These are phyloP conservation scores for Propithecus deckenii DNA, from an alignment of 2,797 vertebrate species.

Conservation along the genomic window DNA sequence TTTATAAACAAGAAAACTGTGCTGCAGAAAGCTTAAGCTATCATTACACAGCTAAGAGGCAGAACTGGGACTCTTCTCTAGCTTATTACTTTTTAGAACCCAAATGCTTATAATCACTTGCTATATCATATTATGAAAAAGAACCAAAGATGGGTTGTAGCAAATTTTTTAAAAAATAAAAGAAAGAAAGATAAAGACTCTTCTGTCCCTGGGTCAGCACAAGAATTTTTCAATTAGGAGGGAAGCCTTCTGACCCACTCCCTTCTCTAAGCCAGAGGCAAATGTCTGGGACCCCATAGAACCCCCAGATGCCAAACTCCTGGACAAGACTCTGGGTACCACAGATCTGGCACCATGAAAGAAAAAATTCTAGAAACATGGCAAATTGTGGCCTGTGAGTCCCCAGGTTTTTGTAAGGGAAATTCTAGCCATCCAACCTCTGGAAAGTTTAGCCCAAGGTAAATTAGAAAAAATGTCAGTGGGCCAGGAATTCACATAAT, in stretches of 20 bases:
- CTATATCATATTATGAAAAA: background rate
- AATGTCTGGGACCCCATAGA: background rate
- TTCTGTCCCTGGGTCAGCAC: background rate
- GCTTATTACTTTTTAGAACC: background rate
- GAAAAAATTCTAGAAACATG: background rate
- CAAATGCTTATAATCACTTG: background rate
- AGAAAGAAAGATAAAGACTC: background rate
- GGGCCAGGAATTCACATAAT: background rate
- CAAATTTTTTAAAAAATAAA: background rate
- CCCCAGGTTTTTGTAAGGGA: background rate
- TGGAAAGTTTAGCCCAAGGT: background rate
- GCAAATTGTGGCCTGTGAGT: background rate
- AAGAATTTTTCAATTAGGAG: background rate
- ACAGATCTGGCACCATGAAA: background rate
- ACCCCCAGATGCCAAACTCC: background rate
- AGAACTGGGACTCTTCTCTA: background rate
- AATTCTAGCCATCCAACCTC: background rate
- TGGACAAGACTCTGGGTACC: background rate
- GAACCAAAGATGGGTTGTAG: background rate
- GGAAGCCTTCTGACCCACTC: background rate
- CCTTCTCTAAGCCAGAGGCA: background rate
- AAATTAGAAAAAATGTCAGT: background rate
- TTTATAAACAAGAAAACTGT: background rate
- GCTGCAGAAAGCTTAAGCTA: background rate
- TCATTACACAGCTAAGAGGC: background rate